phyloP scores from a whole-genome alignment of 2,888 invertebrate genomes.

The Pilophorus perplexus region DNA sequence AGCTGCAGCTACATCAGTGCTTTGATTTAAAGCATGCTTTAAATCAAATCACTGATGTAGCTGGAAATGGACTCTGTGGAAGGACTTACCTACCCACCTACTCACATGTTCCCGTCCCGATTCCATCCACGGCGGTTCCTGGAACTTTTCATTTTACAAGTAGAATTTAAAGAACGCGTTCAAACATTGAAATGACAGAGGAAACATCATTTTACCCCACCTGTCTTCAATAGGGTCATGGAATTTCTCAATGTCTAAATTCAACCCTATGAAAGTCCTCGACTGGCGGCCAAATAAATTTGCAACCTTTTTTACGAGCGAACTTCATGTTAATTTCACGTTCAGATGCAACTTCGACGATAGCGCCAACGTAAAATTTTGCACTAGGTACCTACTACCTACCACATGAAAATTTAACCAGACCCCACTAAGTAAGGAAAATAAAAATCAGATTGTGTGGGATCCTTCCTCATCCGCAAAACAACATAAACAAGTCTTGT shows the following conservation, averaged over 20 bases:
- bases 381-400: too few relatives aligned
- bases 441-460: too few relatives aligned
- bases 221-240: background rate
- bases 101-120: background rate
- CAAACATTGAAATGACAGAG: background rate
- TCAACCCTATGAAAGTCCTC: background rate
- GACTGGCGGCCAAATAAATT: slow-evolving; percentile 2
- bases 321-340: slow-evolving; percentile 2
- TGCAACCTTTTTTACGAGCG: background rate
- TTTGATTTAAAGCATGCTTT: too few relatives aligned
- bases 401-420: background rate
- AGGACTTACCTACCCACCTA: background rate
- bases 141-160: too few relatives aligned
- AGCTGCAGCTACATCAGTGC: too few relatives aligned
- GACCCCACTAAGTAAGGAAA: too few relatives aligned
- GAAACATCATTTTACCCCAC: slow-evolving; percentile 3
- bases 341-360: background rate
- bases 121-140: too few relatives aligned
- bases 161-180: too few relatives aligned
- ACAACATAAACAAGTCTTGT: too few relatives aligned
- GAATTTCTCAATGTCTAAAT: background rate
- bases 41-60: too few relatives aligned
- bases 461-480: too few relatives aligned
- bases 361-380: background rate
- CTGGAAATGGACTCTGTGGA: background rate